These are phyloP conservation scores for Zosterops hypoxanthus DNA, from an alignment of 2,113 vertebrate species.

Conservation along the genomic window DNA sequence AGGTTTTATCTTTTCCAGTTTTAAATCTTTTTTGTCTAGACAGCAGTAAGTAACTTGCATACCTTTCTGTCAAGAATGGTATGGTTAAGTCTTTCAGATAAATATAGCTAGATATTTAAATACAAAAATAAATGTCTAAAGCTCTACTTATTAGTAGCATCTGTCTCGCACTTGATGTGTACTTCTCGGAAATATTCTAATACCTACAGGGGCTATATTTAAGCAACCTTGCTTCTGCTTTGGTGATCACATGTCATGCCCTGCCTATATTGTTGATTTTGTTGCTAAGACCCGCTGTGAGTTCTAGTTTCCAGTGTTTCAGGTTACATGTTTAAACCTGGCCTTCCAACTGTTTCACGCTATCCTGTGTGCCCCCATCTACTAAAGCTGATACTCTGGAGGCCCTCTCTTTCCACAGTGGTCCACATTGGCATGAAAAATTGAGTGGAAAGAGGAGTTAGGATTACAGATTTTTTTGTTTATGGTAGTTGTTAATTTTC, in stretches of 20 bases:
- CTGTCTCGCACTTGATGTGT: conserved; percentile 72
- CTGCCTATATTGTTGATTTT: conserved; percentile 76
- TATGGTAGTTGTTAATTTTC: conserved; percentile 39
- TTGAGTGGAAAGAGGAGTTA: conserved; percentile 54
- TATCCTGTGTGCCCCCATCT: conserved; percentile 14
- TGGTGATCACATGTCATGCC: conserved; percentile 71
- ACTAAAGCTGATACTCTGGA: conserved; percentile 59
- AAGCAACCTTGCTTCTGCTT: conserved; percentile 72
- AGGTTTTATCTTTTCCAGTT: conserved; percentile 54
- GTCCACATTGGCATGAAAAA: conserved; percentile 26
- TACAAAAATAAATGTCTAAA: conserved; percentile 75
- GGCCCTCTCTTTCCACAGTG: conserved; percentile 46
- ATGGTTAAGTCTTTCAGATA: conserved; percentile 72
- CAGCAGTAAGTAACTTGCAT: conserved; percentile 66
- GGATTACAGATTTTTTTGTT: conserved; percentile 57
- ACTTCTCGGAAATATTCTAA: conserved; percentile 76
- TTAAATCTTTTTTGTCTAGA: conserved; percentile 74
- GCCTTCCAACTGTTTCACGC: conserved; percentile 68
- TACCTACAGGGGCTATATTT: conserved; percentile 76
- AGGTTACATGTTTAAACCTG: conserved; percentile 73
- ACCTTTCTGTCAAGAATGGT: conserved; percentile 61
- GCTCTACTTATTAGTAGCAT: conserved; percentile 72
- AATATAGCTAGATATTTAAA: conserved; percentile 73
- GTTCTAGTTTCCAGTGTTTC: conserved; percentile 74
- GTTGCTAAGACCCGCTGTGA: conserved; percentile 73